phyloP scores from a whole-genome alignment of 2,113 vertebrate genomes.

The Semicossyphus pulcher region DNA sequence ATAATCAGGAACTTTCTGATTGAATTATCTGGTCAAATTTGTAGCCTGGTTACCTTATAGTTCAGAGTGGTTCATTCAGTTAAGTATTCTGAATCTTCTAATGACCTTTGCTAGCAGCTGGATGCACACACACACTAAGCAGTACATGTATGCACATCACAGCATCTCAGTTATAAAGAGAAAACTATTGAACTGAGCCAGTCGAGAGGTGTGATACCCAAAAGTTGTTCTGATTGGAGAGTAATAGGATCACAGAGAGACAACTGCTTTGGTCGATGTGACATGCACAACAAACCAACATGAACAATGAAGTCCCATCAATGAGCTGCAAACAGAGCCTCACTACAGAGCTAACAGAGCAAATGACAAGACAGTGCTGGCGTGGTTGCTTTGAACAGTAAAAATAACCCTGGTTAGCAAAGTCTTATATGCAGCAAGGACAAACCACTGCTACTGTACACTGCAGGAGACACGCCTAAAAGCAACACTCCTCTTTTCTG shows the following conservation, averaged over 20 bases:
- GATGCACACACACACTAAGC: too few relatives aligned
- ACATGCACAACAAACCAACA: conserved; percentile 46
- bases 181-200: too few relatives aligned
- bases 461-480: conserved; percentile 27
- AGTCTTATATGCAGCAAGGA: conserved; percentile 20
- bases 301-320: conserved; percentile 40
- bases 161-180: too few relatives aligned
- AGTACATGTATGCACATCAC: too few relatives aligned
- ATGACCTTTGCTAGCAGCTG: too few relatives aligned
- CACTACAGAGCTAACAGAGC: conserved; percentile 11
- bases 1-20: too few relatives aligned
- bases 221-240: too few relatives aligned
- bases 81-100: too few relatives aligned
- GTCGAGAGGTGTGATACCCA: too few relatives aligned
- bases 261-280: conserved; percentile 11
- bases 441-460: conserved; percentile 13
- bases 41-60: too few relatives aligned
- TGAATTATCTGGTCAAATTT: too few relatives aligned
- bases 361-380: conserved; percentile 21
- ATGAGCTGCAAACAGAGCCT: conserved; percentile 11
- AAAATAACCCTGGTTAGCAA: conserved; percentile 12
- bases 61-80: too few relatives aligned
- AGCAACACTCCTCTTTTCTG: conserved; percentile 11
- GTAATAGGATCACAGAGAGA: conserved; percentile 24
- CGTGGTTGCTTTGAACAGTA: conserved; percentile 15